Evolutionary conservation across 2,113 vertebrate genomes (phyloP).

Genomic region (Clarias batrachus): DNA sequence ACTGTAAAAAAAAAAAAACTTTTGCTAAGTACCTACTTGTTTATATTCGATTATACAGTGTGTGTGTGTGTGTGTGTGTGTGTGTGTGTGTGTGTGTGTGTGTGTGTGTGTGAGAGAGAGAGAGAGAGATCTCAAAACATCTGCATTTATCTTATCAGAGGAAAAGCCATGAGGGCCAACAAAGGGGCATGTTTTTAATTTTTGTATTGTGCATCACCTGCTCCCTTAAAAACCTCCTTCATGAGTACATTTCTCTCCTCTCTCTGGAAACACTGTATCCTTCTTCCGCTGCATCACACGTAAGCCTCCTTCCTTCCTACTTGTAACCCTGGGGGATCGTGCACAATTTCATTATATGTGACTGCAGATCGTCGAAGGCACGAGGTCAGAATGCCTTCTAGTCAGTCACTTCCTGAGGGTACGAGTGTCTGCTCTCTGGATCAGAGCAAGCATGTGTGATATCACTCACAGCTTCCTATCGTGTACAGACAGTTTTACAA

Average conservation of each 20-base stretch:
- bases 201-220: slow-evolving; percentile 48
- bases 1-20: not conserved
- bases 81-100: slow-evolving; percentile 1
- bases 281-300: not conserved
- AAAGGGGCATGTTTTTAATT: slow-evolving; percentile 55
- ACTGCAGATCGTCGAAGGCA: not conserved
- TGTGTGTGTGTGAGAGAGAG: not conserved
- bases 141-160: not conserved
- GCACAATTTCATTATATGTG: not conserved
- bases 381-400: not conserved
- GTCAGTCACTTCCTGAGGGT: slow-evolving; percentile 8
- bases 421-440: slow-evolving; percentile 11
- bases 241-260: not conserved
- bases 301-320: slow-evolving; percentile 26
- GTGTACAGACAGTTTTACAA: slow-evolving; percentile 53
- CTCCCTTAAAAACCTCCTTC: slow-evolving; percentile 2
- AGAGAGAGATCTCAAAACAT: not conserved
- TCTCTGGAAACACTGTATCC: not conserved
- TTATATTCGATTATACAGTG: not conserved
- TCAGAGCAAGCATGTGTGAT: not conserved
- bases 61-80: slow-evolving; percentile 2
- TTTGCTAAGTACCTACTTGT: not conserved
- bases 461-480: not conserved
- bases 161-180: slow-evolving; percentile 57
- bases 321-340: not conserved